These are phyloP conservation scores for Drosophila gunungcola DNA, from an alignment of 1,140 invertebrate species.

Conservation along the genomic window DNA sequence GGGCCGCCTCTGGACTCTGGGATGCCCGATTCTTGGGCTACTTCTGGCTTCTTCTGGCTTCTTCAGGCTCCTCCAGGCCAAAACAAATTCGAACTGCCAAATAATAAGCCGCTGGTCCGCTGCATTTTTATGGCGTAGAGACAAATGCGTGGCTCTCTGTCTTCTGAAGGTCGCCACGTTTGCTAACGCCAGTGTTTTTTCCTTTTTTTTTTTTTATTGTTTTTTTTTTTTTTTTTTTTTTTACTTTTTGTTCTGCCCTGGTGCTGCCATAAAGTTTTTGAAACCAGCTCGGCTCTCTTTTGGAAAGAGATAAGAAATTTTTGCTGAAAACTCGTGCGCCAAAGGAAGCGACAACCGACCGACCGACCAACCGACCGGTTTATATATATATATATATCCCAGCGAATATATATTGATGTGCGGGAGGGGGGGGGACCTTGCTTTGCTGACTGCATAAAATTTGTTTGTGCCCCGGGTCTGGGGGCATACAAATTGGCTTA, in stretches of 20 bases:
- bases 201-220: background rate
- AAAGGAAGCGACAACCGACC: slow-evolving; percentile 55
- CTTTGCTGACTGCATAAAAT: slow-evolving; percentile 70
- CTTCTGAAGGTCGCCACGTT: slow-evolving; percentile 31
- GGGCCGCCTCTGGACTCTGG: background rate
- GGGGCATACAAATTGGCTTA: slow-evolving; percentile 74
- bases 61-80: slow-evolving; percentile 51
- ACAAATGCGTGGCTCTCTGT: slow-evolving; percentile 27
- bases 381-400: background rate
- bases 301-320: slow-evolving; percentile 73
- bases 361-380: slow-evolving; percentile 30
- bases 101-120: slow-evolving; percentile 63
- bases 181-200: slow-evolving; percentile 27
- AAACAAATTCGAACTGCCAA: slow-evolving; percentile 83
- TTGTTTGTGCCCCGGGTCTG: slow-evolving; percentile 55
- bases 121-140: slow-evolving; percentile 43
- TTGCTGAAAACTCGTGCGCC: slow-evolving; percentile 81
- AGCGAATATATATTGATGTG: slow-evolving; percentile 42
- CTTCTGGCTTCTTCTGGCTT: slow-evolving; percentile 1
- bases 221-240: background rate
- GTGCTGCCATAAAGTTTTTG: slow-evolving; percentile 75
- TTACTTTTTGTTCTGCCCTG: background rate
- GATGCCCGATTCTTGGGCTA: slow-evolving; percentile 2
- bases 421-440: background rate
- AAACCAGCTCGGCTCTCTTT: slow-evolving; percentile 38